Evolutionary conservation across 92 coral and sea anemone species (phyloP), one percentile per base, ranked within the genome.

Genomic region (Epizoanthus rinbou): DNA sequence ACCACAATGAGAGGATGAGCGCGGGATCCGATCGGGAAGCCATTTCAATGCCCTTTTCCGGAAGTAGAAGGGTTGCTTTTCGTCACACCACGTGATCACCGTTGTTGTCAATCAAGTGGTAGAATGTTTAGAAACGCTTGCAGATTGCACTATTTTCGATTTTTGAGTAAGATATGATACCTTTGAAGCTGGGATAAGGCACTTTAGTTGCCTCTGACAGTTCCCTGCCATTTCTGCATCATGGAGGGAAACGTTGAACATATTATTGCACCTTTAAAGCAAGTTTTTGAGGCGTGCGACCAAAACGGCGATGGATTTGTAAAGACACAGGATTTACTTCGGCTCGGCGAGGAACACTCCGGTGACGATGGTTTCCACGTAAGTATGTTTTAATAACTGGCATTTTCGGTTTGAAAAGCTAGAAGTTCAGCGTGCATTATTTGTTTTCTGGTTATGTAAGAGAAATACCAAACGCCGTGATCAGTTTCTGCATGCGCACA

Each of bases 221-320:
- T 57, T 70, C 57, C 25, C 64, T 45, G 35, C 65, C 76, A 67
- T 68, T 57, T 11, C 6, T 67, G 11, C 23, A 50, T 57, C 33
- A 78, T 78, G 76, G 85, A 82, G 79, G 86, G 47, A 64, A 76
- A 84, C 64, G 86, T 87, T 88, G 93, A 88, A 25, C 92, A 84
- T 41, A 89, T 89, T 54, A 85, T 88, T 39, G 84, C 85, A 52
- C 89, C 88, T 39, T 85, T 96, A 64, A 94, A 94, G 94, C 93
- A 98, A 43, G 92, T 96, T 57, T 94, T 96, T 70, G 99, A 96
- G 54, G 96, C 97, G 24, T 96, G 98, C 72, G 99, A 96, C 79
- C 91, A 91, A 92, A 96, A 96, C 86, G 99, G 99, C 91, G 99
- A 96, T 74, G 99, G 99, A 50, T 94, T 91, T 62, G 99, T 96